phyloP scores from a whole-genome alignment of 1,140 invertebrate species.

The Apis cerana region DNA sequence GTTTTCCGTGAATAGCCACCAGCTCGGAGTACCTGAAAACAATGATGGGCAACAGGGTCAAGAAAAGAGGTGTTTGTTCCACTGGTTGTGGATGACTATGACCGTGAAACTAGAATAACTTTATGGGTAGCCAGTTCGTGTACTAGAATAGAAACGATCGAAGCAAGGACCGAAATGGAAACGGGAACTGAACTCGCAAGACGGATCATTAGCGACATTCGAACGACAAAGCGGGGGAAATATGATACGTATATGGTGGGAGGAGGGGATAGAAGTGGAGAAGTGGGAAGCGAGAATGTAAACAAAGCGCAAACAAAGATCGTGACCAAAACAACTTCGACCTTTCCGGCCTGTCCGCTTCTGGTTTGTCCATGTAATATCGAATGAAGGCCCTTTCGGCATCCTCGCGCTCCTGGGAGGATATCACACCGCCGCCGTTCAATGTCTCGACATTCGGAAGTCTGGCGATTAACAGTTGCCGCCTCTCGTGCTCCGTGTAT shows the following conservation, averaged over 20 bases:
- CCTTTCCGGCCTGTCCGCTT: conserved; percentile 89
- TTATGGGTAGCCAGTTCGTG: conserved; percentile 33
- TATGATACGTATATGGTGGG: neutral
- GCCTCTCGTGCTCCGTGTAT: conserved; percentile 92
- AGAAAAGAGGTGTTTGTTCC: conserved; percentile 8
- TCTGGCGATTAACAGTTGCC: conserved; percentile 92
- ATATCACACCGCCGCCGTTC: conserved; percentile 93
- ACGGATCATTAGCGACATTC: neutral
- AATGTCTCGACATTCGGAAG: conserved; percentile 92
- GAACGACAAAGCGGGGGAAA: neutral
- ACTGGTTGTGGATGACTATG: neutral
- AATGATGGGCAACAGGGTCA: conserved; percentile 47
- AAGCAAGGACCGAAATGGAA: conserved; percentile 15
- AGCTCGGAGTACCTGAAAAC: conserved; percentile 89
- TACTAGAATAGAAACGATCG: conserved; percentile 15
- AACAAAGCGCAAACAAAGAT: neutral
- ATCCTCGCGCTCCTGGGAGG: conserved; percentile 91
- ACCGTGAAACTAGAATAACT: conserved; percentile 61
- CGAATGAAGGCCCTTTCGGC: conserved; percentile 96
- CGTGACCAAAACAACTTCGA: conserved; percentile 61
- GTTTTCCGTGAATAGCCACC: conserved; percentile 90
- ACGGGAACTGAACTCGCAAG: neutral
- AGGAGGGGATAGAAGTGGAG: neutral
- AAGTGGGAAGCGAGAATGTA: neutral
- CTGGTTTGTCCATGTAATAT: conserved; percentile 93